phyloP scores from a whole-genome alignment of 2,113 vertebrate species.

The Zosterops borbonicus region DNA sequence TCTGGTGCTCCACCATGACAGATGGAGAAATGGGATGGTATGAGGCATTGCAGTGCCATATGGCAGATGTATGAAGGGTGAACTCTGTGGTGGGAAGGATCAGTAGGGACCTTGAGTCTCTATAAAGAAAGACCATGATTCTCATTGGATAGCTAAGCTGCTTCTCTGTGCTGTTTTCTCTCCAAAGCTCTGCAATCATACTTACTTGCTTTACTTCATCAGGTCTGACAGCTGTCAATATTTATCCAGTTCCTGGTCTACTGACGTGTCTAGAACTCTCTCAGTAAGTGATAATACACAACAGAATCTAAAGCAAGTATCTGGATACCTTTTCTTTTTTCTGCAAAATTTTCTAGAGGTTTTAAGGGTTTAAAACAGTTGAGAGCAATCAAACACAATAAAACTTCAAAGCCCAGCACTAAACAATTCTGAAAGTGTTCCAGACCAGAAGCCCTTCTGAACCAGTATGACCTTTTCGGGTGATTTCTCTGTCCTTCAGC shows the following conservation, averaged over 20 bases:
- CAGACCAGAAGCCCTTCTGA: neutral
- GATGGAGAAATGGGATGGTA: neutral
- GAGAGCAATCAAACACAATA: neutral
- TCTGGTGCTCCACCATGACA: neutral
- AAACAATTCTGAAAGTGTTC: neutral
- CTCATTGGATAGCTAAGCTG: neutral
- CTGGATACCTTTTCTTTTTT: neutral
- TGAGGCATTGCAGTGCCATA: neutral
- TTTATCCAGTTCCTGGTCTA: constrained; percentile 89
- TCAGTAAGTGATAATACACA: constrained; percentile 79
- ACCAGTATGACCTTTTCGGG: neutral
- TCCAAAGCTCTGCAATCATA: neutral
- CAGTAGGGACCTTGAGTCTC: neutral
- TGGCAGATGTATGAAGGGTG: neutral
- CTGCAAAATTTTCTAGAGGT: neutral
- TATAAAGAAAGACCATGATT: neutral
- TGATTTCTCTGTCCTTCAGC: neutral
- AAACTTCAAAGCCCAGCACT: neutral
- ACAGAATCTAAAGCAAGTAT: neutral
- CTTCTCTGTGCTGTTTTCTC: neutral
- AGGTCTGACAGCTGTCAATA: constrained; percentile 86
- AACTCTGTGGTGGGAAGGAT: neutral
- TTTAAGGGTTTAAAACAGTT: neutral
- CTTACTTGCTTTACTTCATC: constrained; percentile 48
- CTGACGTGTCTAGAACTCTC: constrained; percentile 88